Conservation (phyloP, 2,888 invertebrate species). For the Taphrorychus bicolor region DNA sequence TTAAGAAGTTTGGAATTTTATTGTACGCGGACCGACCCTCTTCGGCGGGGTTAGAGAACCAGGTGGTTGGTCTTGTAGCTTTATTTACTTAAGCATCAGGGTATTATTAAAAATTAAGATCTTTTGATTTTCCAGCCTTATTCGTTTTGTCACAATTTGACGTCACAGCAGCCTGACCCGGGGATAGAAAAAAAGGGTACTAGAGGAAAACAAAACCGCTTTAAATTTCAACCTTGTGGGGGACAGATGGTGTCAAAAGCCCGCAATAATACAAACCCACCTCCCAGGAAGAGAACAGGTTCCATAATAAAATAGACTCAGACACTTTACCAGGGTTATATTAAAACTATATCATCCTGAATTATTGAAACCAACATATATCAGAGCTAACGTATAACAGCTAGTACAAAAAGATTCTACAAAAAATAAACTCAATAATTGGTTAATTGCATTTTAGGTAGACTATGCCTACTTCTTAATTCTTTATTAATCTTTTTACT, state of each 20-base stretch:
- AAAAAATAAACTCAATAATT: no score
- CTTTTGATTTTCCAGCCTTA: no score
- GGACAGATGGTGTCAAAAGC: slow-evolving; percentile 58
- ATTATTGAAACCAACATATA: no score
- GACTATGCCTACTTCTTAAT: no score
- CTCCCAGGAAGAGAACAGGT: slow-evolving; percentile 55
- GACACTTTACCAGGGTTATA: slow-evolving; percentile 18
- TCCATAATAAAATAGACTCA: slow-evolving; percentile 43
- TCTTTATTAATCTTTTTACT: no score
- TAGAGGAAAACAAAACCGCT: slow-evolving; percentile 31
- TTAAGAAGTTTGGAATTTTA: slow-evolving; percentile 54
- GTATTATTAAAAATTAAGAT: neutral
- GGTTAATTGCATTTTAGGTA: no score
- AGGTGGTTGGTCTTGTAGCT: slow-evolving; percentile 34
- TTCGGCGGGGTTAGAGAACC: slow-evolving; percentile 20
- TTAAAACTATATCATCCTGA: no score
- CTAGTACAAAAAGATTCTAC: no score
- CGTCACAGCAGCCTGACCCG: neutral
- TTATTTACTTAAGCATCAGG: slow-evolving; percentile 18
- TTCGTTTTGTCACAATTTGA: no score
- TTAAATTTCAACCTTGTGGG: slow-evolving; percentile 49
- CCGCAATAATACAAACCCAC: slow-evolving; percentile 56
- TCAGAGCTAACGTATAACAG: no score
- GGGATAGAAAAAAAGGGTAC: slow-evolving; percentile 31
- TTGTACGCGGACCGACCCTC: slow-evolving; percentile 28